Evolutionary conservation across 2,113 vertebrate species (phyloP), one percentile per base, ranked within the genome.

Genomic region (Limnothrissa miodon): DNA sequence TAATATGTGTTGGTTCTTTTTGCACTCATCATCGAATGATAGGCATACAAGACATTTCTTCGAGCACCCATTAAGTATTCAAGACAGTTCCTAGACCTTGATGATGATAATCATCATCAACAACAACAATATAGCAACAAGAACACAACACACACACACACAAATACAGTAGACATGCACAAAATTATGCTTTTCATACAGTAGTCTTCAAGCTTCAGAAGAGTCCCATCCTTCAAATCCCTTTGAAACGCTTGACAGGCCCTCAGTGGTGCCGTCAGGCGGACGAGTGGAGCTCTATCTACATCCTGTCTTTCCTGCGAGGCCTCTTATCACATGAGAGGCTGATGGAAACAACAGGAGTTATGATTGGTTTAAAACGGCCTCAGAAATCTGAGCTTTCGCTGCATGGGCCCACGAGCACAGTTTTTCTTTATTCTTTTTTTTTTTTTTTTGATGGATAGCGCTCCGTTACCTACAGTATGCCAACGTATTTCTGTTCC

Each of bases 171-270:
- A 48, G 11, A 48, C 46, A 84, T 42, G 66, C 59, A 62, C 39
- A 21, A 3, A 81, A 51, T 83, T 45, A 19, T 39, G 53, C 66
- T 29, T 39, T 17, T 4, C 8, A 84, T 84, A 25, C 42, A 51
- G 46, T 79, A 36, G n/a, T 66, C 33, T 44, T 8, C 53, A 66
- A 51, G 79, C 81, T 80, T 56, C 45, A 79, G 23, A 8, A 21
- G 53, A 15, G 62, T 80, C 33, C 25, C 21, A 78, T 80, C 39
- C 66, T 66, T 39, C 15, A 45, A 29, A 78, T 39, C 29, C n/a
- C 42, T 79, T n/a, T 80, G 42, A 84, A 80, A 84, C 6, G 36
- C 62, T 62, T 82, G 79, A 29, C 45, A 82, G 70, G 39, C 21
- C 78, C 25, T 25, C 79, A 23, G 10, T 82, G 80, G 51, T 78